These are phyloP conservation scores for Chaenogobius annularis DNA, from an alignment of 2,113 vertebrate genomes.

Conservation along the genomic window DNA sequence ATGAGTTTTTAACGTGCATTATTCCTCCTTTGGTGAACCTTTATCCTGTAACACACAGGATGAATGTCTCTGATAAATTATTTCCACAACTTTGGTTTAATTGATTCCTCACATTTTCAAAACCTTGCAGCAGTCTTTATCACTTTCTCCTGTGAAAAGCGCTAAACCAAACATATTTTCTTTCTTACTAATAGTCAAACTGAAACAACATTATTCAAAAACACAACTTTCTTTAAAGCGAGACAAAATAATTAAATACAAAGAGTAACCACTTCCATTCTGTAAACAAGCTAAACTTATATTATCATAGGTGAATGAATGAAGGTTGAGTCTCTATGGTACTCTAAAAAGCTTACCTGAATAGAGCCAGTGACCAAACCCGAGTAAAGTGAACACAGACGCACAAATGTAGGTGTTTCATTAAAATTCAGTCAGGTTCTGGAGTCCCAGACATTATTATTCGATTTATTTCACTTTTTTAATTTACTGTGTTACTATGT, in stretches of 20 bases:
- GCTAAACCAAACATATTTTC: too few species aligned
- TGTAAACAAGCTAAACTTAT: not conserved
- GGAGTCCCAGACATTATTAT: not conserved
- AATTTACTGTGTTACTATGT: not conserved
- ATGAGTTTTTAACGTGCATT: not conserved
- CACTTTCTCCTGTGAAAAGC: too few species aligned
- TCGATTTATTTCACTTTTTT: not conserved
- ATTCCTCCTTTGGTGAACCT: not conserved
- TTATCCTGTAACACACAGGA: not conserved
- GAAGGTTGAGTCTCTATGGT: not conserved
- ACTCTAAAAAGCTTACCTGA: not conserved
- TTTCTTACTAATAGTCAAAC: too few species aligned
- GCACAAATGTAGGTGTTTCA: slow-evolving; percentile 3
- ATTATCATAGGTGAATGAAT: not conserved
- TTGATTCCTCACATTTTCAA: too few species aligned
- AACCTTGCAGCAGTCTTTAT: too few species aligned
- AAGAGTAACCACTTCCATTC: not conserved
- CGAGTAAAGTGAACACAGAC: not conserved
- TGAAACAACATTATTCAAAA: not conserved
- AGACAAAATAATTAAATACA: not conserved
- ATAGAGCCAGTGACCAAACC: not conserved
- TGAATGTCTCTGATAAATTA: not conserved
- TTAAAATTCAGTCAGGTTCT: not conserved
- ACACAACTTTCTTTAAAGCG: not conserved
- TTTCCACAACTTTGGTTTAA: too few species aligned